Base-by-base conservation (phyloP, 2,797 vertebrate species). In the Ceyx erithaca region DNA sequence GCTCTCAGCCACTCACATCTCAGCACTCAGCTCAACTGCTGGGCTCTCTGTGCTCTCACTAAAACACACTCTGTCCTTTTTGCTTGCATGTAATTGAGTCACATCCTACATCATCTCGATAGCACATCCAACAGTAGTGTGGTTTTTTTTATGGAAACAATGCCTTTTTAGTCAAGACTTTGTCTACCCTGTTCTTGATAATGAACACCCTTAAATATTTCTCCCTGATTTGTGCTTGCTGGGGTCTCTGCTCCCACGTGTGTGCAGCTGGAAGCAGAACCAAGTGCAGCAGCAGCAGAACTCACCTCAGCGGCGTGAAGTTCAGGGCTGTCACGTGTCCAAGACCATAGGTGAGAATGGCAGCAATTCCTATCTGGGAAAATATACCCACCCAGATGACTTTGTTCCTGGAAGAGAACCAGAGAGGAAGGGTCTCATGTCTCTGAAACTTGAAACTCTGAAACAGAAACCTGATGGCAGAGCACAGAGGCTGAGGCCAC, bases 361-460 rank as follows among this genome's bases (percentile, higher is more conserved):
- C 11, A 19, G 97, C 98, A 8, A 98, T 96, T 45, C 91, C 62
- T 46, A 98, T 80, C 91, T 98, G 98, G 26, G 98, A 98, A 69
- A 95, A 81, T 26, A 98, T 97, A 26, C 98, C 98, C 26, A 98
- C 71, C 97, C 98, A 98, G 82, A 98, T 94, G 67, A 98, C 96
- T 96, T 98, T 98, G 93, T 98, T 98, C 93, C 98, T 98, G 63
- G 7, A 87, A 96, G 87, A 92, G 55, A 80, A 64, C 28, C 19
- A 48, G 23, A 90, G 72, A 70, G 33, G 71, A 83, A 64, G 19
- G 85, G 48, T 94, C 13, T 31, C 4, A 2, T 1, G 14, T 45
- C 31, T 33, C 8, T 19, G 20, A n/a, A n/a, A n/a, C n/a, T n/a
- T n/a, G n/a, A n/a, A n/a, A n/a, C n/a, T n/a, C n/a, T n/a, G n/a